phyloP scores from a whole-genome alignment of 2,888 invertebrate genomes.

The Archips crataeganus region DNA sequence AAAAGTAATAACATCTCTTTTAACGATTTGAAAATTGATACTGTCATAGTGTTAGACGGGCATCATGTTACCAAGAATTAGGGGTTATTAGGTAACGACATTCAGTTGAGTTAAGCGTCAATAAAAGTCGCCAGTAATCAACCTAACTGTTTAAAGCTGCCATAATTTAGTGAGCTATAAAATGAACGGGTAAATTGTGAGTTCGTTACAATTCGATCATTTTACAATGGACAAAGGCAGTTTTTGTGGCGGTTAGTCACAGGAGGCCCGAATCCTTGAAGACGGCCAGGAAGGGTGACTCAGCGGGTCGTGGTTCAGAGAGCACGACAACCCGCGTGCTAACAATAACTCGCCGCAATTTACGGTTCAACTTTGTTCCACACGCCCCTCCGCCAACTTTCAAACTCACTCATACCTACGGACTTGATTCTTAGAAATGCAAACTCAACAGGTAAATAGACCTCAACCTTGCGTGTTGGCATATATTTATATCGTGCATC shows the following conservation, averaged over 20 bases:
- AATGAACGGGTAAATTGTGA: slow-evolving; percentile 23
- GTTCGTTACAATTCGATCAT: slow-evolving; percentile 37
- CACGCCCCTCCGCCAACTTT: slow-evolving; percentile 23
- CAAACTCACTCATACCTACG: not conserved
- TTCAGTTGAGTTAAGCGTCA: slow-evolving; percentile 34
- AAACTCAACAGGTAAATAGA: slow-evolving; percentile 11
- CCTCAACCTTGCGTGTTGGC: not conserved
- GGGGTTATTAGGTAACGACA: slow-evolving; percentile 22
- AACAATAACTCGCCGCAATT: slow-evolving; percentile 44
- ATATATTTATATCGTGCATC: not conserved
- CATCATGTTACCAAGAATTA: slow-evolving; percentile 20
- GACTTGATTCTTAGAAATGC: slow-evolving; percentile 14
- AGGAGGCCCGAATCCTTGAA: slow-evolving; percentile 71
- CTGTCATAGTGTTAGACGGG: not conserved
- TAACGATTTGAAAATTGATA: not conserved
- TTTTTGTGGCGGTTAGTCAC: slow-evolving; percentile 71
- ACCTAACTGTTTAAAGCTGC: slow-evolving; percentile 43
- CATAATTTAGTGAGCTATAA: slow-evolving; percentile 36
- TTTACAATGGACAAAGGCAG: slow-evolving; percentile 64
- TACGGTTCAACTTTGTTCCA: slow-evolving; percentile 35
- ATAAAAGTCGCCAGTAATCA: slow-evolving; percentile 48
- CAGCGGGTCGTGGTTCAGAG: slow-evolving; percentile 74
- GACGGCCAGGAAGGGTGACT: slow-evolving; percentile 73
- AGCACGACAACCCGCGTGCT: slow-evolving; percentile 56
- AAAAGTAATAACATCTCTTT: not conserved